Percentiles rank a stretch among this genome's conserved stretches.
phyloP scores from a whole-genome alignment of 2,113 vertebrate species.

The Astatoreochromis straeleni region DNA sequence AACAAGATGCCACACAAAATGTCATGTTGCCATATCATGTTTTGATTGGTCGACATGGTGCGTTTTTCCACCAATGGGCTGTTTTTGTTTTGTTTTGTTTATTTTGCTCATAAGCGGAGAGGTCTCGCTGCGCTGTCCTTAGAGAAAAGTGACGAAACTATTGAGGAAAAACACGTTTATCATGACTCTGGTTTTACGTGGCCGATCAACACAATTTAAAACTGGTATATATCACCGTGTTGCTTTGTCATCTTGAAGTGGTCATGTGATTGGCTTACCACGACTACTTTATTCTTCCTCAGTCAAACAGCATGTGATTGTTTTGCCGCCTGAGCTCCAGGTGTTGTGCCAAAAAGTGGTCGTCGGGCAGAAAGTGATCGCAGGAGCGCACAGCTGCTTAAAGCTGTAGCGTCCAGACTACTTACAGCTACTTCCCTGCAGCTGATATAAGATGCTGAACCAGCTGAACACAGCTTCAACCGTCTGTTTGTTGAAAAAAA shows the following conservation, averaged over 20 bases:
- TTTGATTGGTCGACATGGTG: fast-evolving
- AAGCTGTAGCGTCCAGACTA: fast-evolving
- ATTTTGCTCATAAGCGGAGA: not conserved
- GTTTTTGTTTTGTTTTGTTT: not conserved
- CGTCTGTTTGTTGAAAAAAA: not conserved
- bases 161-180: fast-evolving
- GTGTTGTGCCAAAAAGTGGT: not conserved
- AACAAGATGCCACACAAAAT: not conserved
- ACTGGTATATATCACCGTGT: not conserved
- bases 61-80: not conserved
- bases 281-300: not conserved
- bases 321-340: not conserved
- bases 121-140: not conserved
- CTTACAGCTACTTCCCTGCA: fast-evolving
- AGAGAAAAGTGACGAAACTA: not conserved
- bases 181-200: not conserved
- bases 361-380: fast-evolving
- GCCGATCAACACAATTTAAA: not conserved
- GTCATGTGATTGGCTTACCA: not conserved
- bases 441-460: fast-evolving
- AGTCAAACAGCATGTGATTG: not conserved
- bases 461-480: not conserved
- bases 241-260: not conserved
- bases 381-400: not conserved
- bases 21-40: not conserved